A percentile compares a stretch with the other conserved stretches of the same genome.
Conservation (phyloP, 1,140 invertebrate species). For the Dreissena polymorpha region DNA sequence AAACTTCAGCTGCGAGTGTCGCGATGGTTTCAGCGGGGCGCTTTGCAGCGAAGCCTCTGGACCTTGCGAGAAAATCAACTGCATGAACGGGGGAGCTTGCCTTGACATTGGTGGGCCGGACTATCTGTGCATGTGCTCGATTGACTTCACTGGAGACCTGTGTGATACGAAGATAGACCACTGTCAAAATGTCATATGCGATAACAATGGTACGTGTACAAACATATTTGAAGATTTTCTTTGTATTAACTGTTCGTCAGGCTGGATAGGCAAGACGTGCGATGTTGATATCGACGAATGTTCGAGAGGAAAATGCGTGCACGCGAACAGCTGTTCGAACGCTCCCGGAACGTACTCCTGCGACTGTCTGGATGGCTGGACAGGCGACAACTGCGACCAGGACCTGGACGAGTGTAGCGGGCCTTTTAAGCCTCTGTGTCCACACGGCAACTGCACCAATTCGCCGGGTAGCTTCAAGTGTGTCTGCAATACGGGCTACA, state of each 20-base stretch:
- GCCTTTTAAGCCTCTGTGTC: neutral
- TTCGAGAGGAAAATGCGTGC: conserved; percentile 5
- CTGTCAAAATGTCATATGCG: conserved; percentile 27
- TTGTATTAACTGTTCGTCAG: conserved; percentile 32
- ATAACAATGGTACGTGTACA: conserved; percentile 25
- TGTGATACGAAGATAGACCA: conserved; percentile 27
- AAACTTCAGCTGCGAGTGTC: conserved; percentile 35
- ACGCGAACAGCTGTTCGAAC: conserved; percentile 21
- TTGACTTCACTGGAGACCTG: conserved; percentile 26
- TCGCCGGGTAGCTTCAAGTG: conserved; percentile 5
- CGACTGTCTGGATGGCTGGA: conserved; percentile 43
- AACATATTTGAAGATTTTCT: conserved; percentile 6
- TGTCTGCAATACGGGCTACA: conserved; percentile 1
- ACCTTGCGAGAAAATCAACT: conserved; percentile 9
- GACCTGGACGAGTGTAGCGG: conserved; percentile 38
- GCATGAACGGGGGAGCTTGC: conserved; percentile 47
- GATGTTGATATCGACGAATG: conserved; percentile 44
- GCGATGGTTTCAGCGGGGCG: conserved; percentile 2
- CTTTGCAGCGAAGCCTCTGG: conserved; percentile 4
- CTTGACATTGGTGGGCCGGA: conserved; percentile 3
- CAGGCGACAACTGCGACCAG: conserved; percentile 16
- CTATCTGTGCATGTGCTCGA: conserved; percentile 28
- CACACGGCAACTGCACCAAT: neutral
- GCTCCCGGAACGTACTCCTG: conserved; percentile 21
- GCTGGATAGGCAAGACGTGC: conserved; percentile 35